Evolutionary conservation across 2,888 invertebrate species (phyloP), one percentile per base, ranked within the genome.

Genomic region (Rhamphomyia laevipes): DNA sequence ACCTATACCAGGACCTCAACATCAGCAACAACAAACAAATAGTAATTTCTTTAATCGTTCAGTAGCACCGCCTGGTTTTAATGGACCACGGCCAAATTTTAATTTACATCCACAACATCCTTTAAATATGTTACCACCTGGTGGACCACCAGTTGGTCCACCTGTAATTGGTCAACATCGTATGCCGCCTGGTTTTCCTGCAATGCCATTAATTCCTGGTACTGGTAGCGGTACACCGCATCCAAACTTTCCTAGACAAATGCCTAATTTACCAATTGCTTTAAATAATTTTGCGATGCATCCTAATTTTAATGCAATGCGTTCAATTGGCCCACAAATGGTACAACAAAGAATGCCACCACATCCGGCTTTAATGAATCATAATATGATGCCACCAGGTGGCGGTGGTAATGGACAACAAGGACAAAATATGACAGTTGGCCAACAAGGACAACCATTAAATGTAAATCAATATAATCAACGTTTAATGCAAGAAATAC

Each of bases 211-310:
- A 67, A 61, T 54, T 61, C 61, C 57, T 59, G 17, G 65, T 62
- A 4, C 27, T 63, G 30, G 46, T 52, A 16, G 49, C 61, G 11
- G 50, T 43, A 18, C 70, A 67, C 50, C 73, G 69, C 55, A 63
- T 70, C 52, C 63, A 68, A 54, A 73, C 71, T 45, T 51, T 41
- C 46, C 51, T 10, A 51, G 51, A 30, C 55, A 52, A 4, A 53
- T 55, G 50, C 62, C 61, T 7, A 61, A 61, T 58, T 58, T 71
- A 45, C 70, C 68, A 33, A 58, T 73, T 59, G 66, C 65, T 58
- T 58, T 73, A 54, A 71, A 66, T 64, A 66, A 73, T 62, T 60
- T 74, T 63, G 65, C 72, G 18, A 68, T 70, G 65, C 68, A 70
- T 58, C 67, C 67, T 5, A 68, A 63, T 52, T 71, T 70, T 47